A percentile compares a stretch with the other conserved stretches of the same genome.
Evolutionary conservation across 23 tunicate species (phyloP).

Genomic region (Diplosoma virens): DNA sequence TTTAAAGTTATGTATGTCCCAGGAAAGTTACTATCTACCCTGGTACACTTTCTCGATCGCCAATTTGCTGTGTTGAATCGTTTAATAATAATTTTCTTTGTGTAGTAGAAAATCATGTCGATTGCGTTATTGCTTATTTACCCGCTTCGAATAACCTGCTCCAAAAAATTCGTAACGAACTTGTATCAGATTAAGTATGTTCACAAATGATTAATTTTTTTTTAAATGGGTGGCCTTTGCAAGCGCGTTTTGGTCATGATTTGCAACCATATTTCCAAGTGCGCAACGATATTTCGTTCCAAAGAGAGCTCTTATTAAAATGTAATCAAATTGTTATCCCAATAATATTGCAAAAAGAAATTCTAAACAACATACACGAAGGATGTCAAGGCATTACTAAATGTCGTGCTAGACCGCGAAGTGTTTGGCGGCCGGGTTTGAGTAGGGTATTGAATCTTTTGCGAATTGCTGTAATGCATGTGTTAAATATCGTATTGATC

Average conservation of each 20-base stretch:
- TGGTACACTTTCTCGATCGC: conserved; percentile 3
- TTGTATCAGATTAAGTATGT: not conserved
- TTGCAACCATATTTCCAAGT: conserved; percentile 9
- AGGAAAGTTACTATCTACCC: conserved; percentile 14
- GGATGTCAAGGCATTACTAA: conserved; percentile 26
- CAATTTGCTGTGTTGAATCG: not conserved
- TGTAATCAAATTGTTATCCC: not conserved
- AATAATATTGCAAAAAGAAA: not conserved
- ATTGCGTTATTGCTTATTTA: not conserved
- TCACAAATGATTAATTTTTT: not conserved
- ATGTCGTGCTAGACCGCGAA: not conserved
- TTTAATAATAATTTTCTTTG: not conserved
- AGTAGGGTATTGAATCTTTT: not conserved
- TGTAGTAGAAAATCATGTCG: not conserved
- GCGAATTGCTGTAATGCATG: conserved; percentile 14
- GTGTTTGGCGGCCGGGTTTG: conserved; percentile 24
- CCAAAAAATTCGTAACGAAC: not conserved
- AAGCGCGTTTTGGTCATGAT: not conserved
- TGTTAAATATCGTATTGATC: not conserved
- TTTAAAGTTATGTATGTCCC: conserved; percentile 27
- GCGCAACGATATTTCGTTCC: not conserved
- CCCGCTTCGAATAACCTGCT: conserved; percentile 14
- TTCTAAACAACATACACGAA: conserved; percentile 3
- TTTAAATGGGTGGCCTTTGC: conserved; percentile 15
- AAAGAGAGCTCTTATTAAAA: not conserved